Conservation (phyloP, 2,888 invertebrate species). For the Drosophila mimica region DNA sequence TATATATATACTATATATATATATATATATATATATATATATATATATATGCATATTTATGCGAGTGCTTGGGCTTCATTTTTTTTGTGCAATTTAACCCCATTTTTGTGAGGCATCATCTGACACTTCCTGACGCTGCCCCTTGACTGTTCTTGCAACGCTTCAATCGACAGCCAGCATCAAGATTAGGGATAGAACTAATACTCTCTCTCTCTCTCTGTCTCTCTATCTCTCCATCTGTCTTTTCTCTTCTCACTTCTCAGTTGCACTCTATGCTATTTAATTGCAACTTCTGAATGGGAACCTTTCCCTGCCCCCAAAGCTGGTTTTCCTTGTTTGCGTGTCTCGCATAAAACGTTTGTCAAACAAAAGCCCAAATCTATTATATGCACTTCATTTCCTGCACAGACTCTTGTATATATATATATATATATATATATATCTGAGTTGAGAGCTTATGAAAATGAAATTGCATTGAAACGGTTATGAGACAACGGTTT, state of each 20-base stretch:
- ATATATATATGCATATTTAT: background rate
- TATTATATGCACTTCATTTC: conserved; percentile 48
- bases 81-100: conserved; percentile 82
- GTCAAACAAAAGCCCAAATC: conserved; percentile 51
- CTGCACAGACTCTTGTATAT: conserved; percentile 10
- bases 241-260: background rate
- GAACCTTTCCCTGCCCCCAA: background rate
- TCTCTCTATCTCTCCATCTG: background rate
- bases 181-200: conserved; percentile 55
- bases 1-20: background rate
- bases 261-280: conserved; percentile 24
- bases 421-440: background rate
- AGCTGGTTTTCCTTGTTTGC: background rate
- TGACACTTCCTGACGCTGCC: conserved; percentile 12
- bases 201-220: conserved; percentile 18
- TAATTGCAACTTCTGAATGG: conserved; percentile 44
- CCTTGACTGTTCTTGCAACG: conserved; percentile 3
- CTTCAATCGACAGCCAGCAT: conserved; percentile 18
- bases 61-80: conserved; percentile 35
- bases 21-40: background rate
- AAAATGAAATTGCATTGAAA: conserved; percentile 32
- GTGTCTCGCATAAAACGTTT: conserved; percentile 45
- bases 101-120: conserved; percentile 55
- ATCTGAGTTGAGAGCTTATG: conserved; percentile 22
- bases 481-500: background rate